phyloP scores from a whole-genome alignment of 2,888 invertebrate species.

The Ernsta delagoae region DNA sequence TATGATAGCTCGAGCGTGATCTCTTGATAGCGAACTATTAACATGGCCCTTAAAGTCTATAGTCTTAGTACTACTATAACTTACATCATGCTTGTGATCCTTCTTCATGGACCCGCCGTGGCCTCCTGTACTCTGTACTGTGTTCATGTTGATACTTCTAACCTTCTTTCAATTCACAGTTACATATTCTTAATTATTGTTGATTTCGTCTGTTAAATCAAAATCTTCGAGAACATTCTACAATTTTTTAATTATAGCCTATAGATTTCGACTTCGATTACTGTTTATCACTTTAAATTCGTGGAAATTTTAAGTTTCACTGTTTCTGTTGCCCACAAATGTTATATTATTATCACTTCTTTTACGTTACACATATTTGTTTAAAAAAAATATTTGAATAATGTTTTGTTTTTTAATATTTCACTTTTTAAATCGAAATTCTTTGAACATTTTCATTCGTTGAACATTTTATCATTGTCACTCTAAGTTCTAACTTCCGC shows the following conservation, averaged over 20 bases:
- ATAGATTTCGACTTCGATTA: background rate
- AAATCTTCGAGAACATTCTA: too few relatives aligned
- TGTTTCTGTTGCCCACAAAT: too few relatives aligned
- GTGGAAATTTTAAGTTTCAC: background rate
- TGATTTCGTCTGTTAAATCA: background rate
- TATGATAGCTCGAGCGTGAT: too few relatives aligned
- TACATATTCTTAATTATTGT: background rate
- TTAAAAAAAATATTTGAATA: background rate
- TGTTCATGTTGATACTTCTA: slow-evolving; percentile 79
- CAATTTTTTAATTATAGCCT: background rate
- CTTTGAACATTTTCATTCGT: background rate
- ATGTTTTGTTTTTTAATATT: background rate
- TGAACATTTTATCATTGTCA: background rate
- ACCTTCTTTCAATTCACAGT: background rate
- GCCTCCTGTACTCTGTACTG: slow-evolving; percentile 87
- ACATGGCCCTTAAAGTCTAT: background rate
- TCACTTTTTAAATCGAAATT: background rate
- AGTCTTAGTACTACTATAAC: slow-evolving; percentile 42
- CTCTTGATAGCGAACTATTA: too few relatives aligned
- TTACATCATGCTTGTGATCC: slow-evolving; percentile 85
- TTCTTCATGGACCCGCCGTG: slow-evolving; percentile 85
- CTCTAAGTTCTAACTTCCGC: slow-evolving; percentile 13
- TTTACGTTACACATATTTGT: background rate
- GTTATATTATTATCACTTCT: too few relatives aligned
- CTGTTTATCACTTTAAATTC: background rate